Evolutionary conservation across 1,140 invertebrate genomes (phyloP).

Genomic region (Sarcophaga peregrina): DNA sequence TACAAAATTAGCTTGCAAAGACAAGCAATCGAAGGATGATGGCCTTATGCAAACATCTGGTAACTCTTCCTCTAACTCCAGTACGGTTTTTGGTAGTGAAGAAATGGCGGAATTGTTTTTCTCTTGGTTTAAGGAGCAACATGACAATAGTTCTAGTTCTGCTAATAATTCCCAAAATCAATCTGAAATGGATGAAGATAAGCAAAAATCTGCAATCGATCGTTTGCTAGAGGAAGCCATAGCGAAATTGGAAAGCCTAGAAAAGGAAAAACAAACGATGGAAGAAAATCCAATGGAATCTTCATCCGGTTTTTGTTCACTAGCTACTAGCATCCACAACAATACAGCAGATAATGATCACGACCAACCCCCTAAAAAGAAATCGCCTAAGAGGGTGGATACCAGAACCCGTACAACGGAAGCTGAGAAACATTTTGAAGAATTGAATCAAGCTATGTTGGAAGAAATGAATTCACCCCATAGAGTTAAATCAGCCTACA

Average conservation of each 20-base stretch:
- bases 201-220: constrained; percentile 55
- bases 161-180: neutral
- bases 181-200: constrained; percentile 22
- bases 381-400: constrained; percentile 58
- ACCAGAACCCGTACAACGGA: constrained; percentile 27
- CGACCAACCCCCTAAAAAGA: constrained; percentile 60
- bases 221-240: constrained; percentile 59
- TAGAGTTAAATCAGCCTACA: constrained; percentile 61
- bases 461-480: constrained; percentile 55
- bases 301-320: constrained; percentile 30
- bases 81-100: constrained; percentile 58
- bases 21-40: constrained; percentile 17
- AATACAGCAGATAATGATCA: constrained; percentile 42
- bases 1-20: neutral
- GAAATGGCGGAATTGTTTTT: constrained; percentile 59
- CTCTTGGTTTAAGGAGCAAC: constrained; percentile 58
- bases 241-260: constrained; percentile 54
- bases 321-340: constrained; percentile 48
- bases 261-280: neutral
- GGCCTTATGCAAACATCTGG: constrained; percentile 44
- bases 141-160: constrained; percentile 32
- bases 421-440: neutral
- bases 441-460: constrained; percentile 48
- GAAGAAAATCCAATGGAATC: neutral
- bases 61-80: constrained; percentile 46